Percentiles rank a stretch among this genome's conserved stretches.
These are phyloP conservation scores for Malurus melanocephalus DNA, from an alignment of 2,113 vertebrate genomes.

Conservation along the genomic window DNA sequence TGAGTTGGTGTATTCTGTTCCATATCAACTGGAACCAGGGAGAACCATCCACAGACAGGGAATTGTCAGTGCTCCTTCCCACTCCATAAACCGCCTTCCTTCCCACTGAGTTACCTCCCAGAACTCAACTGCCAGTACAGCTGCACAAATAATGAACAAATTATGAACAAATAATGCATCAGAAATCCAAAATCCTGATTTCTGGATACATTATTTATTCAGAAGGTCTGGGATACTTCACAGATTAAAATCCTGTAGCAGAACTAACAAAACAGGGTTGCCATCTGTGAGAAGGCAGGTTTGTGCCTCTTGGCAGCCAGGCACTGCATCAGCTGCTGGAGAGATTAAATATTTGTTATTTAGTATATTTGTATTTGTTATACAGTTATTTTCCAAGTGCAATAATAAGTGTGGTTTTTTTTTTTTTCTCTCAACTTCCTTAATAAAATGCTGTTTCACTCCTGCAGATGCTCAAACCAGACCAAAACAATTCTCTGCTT, in stretches of 20 bases:
- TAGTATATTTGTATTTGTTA: too few relatives aligned
- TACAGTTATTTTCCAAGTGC: not conserved
- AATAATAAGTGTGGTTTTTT: not conserved
- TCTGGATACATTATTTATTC: not conserved
- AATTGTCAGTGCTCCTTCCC: not conserved
- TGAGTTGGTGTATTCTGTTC: not conserved
- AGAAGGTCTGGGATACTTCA: not conserved
- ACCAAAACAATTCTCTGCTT: not conserved
- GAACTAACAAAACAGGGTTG: not conserved
- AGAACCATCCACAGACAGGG: not conserved
- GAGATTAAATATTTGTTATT: not conserved
- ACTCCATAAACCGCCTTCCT: not conserved
- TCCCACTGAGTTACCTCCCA: not conserved
- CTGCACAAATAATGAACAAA: too few relatives aligned
- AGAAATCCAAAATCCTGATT: not conserved
- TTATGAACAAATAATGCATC: too few relatives aligned
- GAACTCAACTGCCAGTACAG: not conserved
- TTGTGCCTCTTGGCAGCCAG: not conserved
- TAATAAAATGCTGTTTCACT: not conserved
- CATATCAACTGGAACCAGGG: not conserved
- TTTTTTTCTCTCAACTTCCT: not conserved
- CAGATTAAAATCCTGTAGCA: not conserved
- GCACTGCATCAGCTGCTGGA: not conserved
- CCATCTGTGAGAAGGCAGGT: not conserved
- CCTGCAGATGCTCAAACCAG: not conserved